phyloP scores from a whole-genome alignment of 2,113 vertebrate genomes.

The Melanocharis versteri region DNA sequence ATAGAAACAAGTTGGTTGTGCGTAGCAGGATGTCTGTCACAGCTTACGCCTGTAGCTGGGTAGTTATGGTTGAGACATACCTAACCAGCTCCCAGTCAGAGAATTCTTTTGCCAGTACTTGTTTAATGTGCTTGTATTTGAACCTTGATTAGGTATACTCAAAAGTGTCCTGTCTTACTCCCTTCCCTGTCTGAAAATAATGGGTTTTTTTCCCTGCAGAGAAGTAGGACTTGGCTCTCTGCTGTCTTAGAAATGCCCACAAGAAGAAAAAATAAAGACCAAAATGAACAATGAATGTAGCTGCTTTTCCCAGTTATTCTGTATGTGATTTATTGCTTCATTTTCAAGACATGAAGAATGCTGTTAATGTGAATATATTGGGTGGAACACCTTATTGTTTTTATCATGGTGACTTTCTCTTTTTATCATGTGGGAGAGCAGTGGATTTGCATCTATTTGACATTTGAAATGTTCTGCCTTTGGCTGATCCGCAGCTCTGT shows the following conservation, averaged over 20 bases:
- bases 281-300: neutral
- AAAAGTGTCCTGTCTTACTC: neutral
- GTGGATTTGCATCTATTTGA: conserved; percentile 32
- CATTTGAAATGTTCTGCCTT: neutral
- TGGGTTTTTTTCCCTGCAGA: neutral
- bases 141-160: neutral
- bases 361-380: neutral
- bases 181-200: neutral
- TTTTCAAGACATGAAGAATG: neutral
- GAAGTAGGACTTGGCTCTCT: neutral
- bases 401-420: neutral
- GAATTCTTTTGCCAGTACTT: neutral
- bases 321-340: neutral
- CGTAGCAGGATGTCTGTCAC: neutral
- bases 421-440: neutral
- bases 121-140: neutral
- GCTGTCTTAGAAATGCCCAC: neutral
- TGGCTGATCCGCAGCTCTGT: neutral
- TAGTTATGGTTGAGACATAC: neutral
- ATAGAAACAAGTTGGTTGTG: neutral
- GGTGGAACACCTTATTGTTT: conserved; percentile 16
- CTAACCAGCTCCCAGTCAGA: neutral
- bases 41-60: neutral
- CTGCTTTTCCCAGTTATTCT: neutral
- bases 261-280: neutral